Conservation (phyloP, 2,797 vertebrate genomes). For the Hippocampus kuda region DNA sequence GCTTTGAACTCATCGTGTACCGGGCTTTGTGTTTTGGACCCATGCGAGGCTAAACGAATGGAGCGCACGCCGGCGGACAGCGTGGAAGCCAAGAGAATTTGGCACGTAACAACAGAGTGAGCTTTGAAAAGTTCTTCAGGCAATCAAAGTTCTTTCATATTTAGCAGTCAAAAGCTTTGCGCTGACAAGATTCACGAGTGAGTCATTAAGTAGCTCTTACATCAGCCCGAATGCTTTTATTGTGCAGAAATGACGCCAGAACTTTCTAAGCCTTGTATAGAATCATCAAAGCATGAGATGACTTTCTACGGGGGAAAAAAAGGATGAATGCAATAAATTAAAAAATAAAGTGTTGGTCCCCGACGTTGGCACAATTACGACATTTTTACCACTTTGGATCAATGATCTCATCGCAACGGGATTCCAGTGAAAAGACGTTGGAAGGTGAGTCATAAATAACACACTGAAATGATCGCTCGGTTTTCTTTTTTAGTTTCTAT, state of each 20-base stretch:
- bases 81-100: slow-evolving; percentile 23
- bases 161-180: slow-evolving; percentile 17
- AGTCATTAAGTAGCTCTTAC: slow-evolving; percentile 18
- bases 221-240: slow-evolving; percentile 16
- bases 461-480: not conserved
- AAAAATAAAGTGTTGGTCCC: not conserved
- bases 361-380: not conserved
- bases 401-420: not conserved
- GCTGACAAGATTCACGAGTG: slow-evolving; percentile 15
- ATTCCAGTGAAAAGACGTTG: not conserved
- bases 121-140: slow-evolving; percentile 14
- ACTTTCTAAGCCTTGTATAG: not conserved
- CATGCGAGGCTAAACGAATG: slow-evolving; percentile 28
- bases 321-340: too few species aligned
- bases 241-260: not conserved
- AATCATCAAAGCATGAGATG: not conserved
- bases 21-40: slow-evolving; percentile 34
- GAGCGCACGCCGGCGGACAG: slow-evolving; percentile 29
- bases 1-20: slow-evolving; percentile 25
- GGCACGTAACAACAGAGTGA: slow-evolving; percentile 17
- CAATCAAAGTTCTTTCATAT: slow-evolving; percentile 10
- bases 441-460: not conserved
- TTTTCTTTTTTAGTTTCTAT: not conserved
- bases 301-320: not conserved
- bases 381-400: not conserved